phyloP scores from a whole-genome alignment of 2,888 invertebrate species.

The Philhelius pedissequus region DNA sequence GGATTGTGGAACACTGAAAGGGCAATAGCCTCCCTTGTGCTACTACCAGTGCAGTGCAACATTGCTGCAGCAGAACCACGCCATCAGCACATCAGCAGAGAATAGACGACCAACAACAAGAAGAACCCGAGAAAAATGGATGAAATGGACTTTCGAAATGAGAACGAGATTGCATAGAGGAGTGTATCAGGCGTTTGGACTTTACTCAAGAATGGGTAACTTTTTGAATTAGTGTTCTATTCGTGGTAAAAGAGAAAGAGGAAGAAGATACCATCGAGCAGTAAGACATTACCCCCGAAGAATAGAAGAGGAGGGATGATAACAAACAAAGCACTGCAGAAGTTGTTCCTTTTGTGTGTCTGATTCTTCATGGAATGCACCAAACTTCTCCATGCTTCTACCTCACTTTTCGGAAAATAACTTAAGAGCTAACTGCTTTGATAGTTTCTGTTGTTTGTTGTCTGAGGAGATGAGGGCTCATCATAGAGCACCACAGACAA shows the following conservation, averaged over 20 bases:
- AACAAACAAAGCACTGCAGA: conserved; percentile 51
- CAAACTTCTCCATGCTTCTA: not conserved
- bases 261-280: not conserved
- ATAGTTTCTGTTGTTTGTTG: conserved; percentile 33
- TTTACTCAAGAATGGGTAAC: conserved; percentile 24
- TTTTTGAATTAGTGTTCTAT: conserved; percentile 44
- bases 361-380: conserved; percentile 8
- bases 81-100: not conserved
- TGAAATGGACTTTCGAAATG: conserved; percentile 46
- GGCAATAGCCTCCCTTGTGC: conserved; percentile 61
- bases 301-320: not conserved
- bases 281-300: conserved; percentile 53
- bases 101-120: conserved; percentile 10
- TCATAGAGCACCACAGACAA: conserved; percentile 52
- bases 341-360: conserved; percentile 7
- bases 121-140: conserved; percentile 27
- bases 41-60: conserved; percentile 5
- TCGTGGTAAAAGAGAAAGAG: not conserved
- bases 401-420: conserved; percentile 3
- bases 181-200: conserved; percentile 2
- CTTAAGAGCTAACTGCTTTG: conserved; percentile 51
- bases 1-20: conserved; percentile 38
- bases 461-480: conserved; percentile 43
- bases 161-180: conserved; percentile 47
- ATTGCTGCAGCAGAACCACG: conserved; percentile 17